Percentiles rank a stretch among this genome's conserved stretches.
Conservation (phyloP, 1,140 invertebrate genomes). For the Musca vetustissima region DNA sequence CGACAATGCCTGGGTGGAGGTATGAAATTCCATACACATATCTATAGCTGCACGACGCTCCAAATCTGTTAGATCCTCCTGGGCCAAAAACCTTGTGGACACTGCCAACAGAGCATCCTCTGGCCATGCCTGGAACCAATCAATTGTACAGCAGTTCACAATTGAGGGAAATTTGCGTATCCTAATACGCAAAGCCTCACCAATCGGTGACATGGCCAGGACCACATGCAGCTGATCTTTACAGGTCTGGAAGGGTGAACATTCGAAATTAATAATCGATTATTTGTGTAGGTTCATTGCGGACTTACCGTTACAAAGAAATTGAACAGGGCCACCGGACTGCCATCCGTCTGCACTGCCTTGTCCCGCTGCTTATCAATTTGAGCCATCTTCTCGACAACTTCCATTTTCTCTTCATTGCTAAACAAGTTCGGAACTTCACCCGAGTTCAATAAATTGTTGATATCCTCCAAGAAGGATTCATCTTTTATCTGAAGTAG, state of each 20-base stretch:
- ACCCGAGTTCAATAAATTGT: conserved; percentile 90
- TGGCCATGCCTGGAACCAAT: conserved; percentile 97
- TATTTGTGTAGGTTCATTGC: no score
- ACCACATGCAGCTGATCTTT: conserved; percentile 92
- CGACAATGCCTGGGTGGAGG: conserved; percentile 77
- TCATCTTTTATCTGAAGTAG: conserved; percentile 82
- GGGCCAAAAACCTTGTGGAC: conserved; percentile 83
- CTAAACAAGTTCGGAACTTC: conserved; percentile 92
- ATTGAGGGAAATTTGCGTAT: conserved; percentile 92
- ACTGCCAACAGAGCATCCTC: conserved; percentile 90
- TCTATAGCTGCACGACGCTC: conserved; percentile 74
- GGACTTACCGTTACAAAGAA: conserved; percentile 76
- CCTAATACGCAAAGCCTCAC: conserved; percentile 79
- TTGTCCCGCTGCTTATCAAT: conserved; percentile 89
- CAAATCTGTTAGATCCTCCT: conserved; percentile 76
- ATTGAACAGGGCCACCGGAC: conserved; percentile 86
- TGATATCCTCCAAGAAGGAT: conserved; percentile 90
- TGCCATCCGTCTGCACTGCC: conserved; percentile 89
- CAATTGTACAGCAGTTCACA: conserved; percentile 95
- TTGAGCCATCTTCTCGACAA: conserved; percentile 91
- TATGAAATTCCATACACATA: conserved; percentile 91
- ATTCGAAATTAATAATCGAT: background rate
- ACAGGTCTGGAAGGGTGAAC: conserved; percentile 63
- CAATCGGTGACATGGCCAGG: conserved; percentile 91
- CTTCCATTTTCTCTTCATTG: conserved; percentile 86